Conservation (phyloP, 1,140 invertebrate species). For the Subanguina moxae region DNA sequence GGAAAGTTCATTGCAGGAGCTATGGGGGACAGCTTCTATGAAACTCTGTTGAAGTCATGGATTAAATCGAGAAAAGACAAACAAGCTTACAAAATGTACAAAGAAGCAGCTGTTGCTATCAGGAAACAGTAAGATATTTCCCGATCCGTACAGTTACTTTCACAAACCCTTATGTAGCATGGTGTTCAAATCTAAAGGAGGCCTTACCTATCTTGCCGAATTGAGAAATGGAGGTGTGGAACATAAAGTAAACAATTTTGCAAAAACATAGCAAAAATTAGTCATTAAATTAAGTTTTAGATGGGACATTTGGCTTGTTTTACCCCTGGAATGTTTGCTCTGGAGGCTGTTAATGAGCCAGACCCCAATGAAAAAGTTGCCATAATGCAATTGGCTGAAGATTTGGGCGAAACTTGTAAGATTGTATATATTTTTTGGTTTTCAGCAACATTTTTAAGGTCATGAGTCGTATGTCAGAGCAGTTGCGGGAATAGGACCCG, state of each 20-base stretch:
- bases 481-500: constrained; percentile 43
- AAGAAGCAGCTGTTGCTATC: constrained; percentile 76
- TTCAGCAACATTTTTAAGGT: not conserved
- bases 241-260: constrained; percentile 96
- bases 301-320: constrained; percentile 74
- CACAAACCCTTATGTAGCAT: constrained; percentile 27
- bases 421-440: too few species aligned
- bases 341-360: constrained; percentile 70
- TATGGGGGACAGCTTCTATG: constrained; percentile 95
- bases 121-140: constrained; percentile 80
- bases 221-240: constrained; percentile 85
- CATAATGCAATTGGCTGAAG: constrained; percentile 81
- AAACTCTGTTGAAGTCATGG: constrained; percentile 70
- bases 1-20: constrained; percentile 69
- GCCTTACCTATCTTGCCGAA: constrained; percentile 77
- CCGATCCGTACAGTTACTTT: constrained; percentile 75
- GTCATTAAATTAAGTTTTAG: constrained; percentile 1
- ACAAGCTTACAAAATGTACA: constrained; percentile 7
- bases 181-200: constrained; percentile 48
- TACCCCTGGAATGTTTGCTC: constrained; percentile 83
- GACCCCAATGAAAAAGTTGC: constrained; percentile 69
- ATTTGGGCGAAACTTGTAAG: constrained; percentile 84
- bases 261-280: constrained; percentile 70
- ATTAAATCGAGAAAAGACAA: not conserved
- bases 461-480: constrained; percentile 86